Evolutionary conservation across 2,113 vertebrate genomes (phyloP).

Genomic region (Cnemophilus loriae): DNA sequence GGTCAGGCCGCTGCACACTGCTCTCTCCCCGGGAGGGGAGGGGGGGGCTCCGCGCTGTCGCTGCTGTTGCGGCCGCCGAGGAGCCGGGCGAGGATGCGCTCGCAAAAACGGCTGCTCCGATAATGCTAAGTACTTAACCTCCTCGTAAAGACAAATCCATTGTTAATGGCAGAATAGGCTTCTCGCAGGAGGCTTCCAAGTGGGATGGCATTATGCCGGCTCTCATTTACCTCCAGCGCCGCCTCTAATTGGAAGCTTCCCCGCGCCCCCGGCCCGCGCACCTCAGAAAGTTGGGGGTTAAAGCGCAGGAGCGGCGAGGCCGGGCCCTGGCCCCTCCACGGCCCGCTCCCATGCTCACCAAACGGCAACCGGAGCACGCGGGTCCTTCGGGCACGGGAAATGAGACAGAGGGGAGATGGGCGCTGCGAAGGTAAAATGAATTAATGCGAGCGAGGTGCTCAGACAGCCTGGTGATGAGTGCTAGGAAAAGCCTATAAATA

Average conservation of each 20-base stretch:
- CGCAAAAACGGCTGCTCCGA: not conserved
- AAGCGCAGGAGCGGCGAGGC: not conserved
- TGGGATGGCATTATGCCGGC: constrained; percentile 12
- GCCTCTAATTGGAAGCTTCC: constrained; percentile 8
- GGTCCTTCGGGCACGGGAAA: not conserved
- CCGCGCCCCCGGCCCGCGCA: not conserved
- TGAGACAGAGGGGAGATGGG: not conserved
- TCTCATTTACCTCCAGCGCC: constrained; percentile 38
- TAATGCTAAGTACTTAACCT: constrained; percentile 47
- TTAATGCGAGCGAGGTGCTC: constrained; percentile 41
- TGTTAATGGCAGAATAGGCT: constrained; percentile 37
- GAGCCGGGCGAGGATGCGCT: constrained; percentile 19
- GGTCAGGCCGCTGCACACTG: constrained; percentile 69
- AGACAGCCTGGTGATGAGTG: constrained; percentile 30
- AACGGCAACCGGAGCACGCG: not conserved
- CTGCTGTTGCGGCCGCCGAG: not conserved
- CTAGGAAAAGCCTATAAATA: constrained; percentile 63
- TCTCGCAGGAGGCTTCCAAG: constrained; percentile 43
- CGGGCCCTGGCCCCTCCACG: not conserved
- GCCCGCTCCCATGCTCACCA: not conserved
- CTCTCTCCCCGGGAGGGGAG: constrained; percentile 6
- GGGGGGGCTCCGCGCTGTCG: not conserved
- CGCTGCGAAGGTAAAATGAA: constrained; percentile 45
- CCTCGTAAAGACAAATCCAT: constrained; percentile 52
- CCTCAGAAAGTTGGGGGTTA: constrained; percentile 9